A percentile compares a stretch with the other conserved stretches of the same genome.
Conservation (phyloP, 2,888 invertebrate genomes). For the Leptinotarsa rubiginosa region DNA sequence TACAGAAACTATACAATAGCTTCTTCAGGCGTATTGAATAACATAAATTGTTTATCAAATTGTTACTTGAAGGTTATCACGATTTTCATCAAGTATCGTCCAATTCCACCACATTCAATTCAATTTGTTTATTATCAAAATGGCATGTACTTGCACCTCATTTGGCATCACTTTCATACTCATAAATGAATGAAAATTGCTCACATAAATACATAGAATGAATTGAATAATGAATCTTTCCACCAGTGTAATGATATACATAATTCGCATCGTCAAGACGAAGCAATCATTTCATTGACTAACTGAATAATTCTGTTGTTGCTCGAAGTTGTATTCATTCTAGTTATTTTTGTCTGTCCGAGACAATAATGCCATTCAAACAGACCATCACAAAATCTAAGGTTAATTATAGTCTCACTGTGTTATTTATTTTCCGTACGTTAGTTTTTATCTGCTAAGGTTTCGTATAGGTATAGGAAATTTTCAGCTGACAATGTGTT, state of each 20-base stretch:
- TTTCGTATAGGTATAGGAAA: neutral
- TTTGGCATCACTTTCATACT: neutral
- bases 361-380: neutral
- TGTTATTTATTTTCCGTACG: neutral
- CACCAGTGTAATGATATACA: neutral
- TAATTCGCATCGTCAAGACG: neutral
- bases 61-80: no score
- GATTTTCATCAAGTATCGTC: no score
- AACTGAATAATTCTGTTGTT: neutral
- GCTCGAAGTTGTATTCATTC: neutral
- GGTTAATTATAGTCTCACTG: neutral
- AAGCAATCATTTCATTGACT: slow-evolving; percentile 18
- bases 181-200: neutral
- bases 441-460: neutral
- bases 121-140: no score
- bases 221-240: neutral
- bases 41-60: no score
- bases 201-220: neutral
- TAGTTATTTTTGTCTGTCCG: slow-evolving; percentile 1
- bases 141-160: no score
- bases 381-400: neutral
- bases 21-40: no score
- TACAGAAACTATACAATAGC: no score
- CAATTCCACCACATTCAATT: no score
- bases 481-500: neutral